Percentiles rank a stretch among this genome's conserved stretches.
These are phyloP conservation scores for Tetragonula carbonaria DNA, from an alignment of 2,888 invertebrate genomes.

Conservation along the genomic window DNA sequence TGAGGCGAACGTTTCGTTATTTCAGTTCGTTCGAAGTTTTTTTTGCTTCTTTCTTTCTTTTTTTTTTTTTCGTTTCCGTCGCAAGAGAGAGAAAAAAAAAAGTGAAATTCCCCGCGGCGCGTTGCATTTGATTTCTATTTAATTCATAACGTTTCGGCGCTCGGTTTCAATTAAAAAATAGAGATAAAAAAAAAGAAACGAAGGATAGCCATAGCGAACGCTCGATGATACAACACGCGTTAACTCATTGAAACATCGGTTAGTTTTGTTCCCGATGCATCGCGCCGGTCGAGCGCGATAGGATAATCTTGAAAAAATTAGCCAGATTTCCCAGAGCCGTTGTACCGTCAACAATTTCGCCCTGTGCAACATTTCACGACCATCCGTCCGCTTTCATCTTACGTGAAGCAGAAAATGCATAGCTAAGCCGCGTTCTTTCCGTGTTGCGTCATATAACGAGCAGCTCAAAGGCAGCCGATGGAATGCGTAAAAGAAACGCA, in stretches of 20 bases:
- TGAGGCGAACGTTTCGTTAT: slow-evolving; percentile 35
- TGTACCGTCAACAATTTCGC: neutral
- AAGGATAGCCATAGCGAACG: neutral
- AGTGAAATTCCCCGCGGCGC: slow-evolving; percentile 5
- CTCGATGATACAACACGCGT: neutral
- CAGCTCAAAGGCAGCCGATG: neutral
- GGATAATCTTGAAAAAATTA: neutral
- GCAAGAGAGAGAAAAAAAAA: neutral
- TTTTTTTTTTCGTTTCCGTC: neutral
- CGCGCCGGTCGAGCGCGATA: neutral
- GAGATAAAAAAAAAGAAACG: too few relatives aligned
- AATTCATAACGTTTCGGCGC: neutral
- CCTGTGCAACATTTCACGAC: slow-evolving; percentile 8
- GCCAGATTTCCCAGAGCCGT: neutral
- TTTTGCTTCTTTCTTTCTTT: too few relatives aligned
- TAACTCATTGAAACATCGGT: neutral
- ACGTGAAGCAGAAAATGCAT: neutral
- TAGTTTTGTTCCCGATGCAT: neutral
- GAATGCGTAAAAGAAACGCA: neutral
- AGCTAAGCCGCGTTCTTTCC: neutral
- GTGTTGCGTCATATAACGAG: slow-evolving; percentile 1
- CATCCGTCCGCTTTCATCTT: neutral
- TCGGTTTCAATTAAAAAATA: neutral
- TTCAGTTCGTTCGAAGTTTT: slow-evolving; percentile 40
- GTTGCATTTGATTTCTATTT: slow-evolving; percentile 11